Evolutionary conservation across 2,888 invertebrate species (phyloP), one percentile per base, ranked within the genome.

Genomic region (Hydrotaea cyrtoneurina): DNA sequence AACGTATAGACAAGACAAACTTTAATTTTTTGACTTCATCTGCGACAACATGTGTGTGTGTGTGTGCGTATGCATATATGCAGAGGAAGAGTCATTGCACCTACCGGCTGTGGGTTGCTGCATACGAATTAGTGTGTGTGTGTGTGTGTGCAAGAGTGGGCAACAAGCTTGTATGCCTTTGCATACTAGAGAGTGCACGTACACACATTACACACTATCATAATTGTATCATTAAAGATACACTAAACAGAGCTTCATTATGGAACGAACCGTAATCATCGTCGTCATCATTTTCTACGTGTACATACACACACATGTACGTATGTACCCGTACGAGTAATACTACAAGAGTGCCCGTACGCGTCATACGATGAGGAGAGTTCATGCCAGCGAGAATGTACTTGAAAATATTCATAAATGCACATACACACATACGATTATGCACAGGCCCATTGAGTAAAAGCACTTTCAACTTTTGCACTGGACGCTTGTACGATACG

Each of bases 81-180:
- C n/a, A 62, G 71, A 77, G n/a, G n/a, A n/a, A n/a, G n/a, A 83
- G 83, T 80, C 83, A 78, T 69, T 83, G 83, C 71, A 80, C 83
- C 77, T 53, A 69, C 50, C 66, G 76, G 66, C 66, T 80, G 83
- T 36, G 66, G 64, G n/a, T 10, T 64, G 50, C 11, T 76, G 74
- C 59, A 79, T 53, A 46, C 50, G 79, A 66, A 55, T 66, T 57
- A 64, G 66, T 72, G 75, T 50, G 50, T n/a, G 43, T 43, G 31
- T 39, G 21, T 71, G 78, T 75, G 43, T 55, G 71, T 59, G 23
- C 31, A 31, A 7, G 26, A 23, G 59, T 26, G 62, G 36, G 31
- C 0, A 62, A 62, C n/a, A 62, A 15, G 31, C 62, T 62, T 62
- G 62, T 62, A 23, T 79, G 82, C 78, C 62, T 78, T 78, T 72